phyloP scores from a whole-genome alignment of 2,113 vertebrate species.

The Nothobranchius kuhntae region DNA sequence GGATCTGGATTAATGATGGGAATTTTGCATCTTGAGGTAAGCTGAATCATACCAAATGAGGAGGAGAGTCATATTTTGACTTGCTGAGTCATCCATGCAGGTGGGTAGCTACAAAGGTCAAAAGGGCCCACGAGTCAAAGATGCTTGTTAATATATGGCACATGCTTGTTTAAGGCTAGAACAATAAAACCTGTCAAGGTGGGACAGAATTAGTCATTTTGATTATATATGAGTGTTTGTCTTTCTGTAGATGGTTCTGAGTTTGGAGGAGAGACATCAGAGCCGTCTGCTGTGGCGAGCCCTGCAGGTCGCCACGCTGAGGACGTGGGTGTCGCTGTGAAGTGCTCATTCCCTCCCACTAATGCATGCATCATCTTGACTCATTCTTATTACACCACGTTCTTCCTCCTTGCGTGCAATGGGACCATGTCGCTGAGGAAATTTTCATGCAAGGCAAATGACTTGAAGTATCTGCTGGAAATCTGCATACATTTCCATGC shows the following conservation, averaged over 20 bases:
- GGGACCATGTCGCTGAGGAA: constrained; percentile 17
- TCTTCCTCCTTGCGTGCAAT: constrained; percentile 35
- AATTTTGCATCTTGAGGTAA: background rate
- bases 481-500: constrained; percentile 7
- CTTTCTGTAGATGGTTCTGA: constrained; percentile 31
- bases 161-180: constrained; percentile 9
- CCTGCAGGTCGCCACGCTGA: constrained; percentile 42
- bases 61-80: background rate
- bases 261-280: constrained; percentile 34
- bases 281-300: constrained; percentile 38
- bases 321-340: constrained; percentile 56
- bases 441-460: constrained; percentile 5
- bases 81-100: constrained; percentile 4
- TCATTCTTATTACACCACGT: constrained; percentile 48
- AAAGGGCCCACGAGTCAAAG: background rate
- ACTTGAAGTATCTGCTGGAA: constrained; percentile 22
- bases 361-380: constrained; percentile 49
- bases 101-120: constrained; percentile 12
- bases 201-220: background rate
- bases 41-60: background rate
- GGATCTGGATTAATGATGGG: constrained; percentile 3
- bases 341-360: constrained; percentile 55
- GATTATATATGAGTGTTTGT: constrained; percentile 5
- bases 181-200: constrained; percentile 4
- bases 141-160: constrained; percentile 3